phyloP scores from a whole-genome alignment of 1,140 invertebrate genomes.

The Drosophila sp. region DNA sequence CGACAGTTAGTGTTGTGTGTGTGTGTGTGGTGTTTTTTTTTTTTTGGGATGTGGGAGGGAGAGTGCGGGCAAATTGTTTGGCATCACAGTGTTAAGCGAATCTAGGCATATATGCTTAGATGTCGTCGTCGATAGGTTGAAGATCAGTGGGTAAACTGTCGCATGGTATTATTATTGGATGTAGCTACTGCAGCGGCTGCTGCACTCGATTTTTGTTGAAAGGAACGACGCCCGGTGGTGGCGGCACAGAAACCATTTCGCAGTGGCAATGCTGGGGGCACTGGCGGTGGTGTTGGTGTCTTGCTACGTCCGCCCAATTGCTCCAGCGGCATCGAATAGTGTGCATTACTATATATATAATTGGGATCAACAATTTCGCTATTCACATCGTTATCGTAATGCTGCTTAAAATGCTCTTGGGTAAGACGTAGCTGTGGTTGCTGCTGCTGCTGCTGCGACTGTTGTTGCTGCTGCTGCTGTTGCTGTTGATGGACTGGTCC shows the following conservation, averaged over 20 bases:
- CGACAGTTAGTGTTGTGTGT: not conserved
- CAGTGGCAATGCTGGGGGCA: slow-evolving; percentile 79
- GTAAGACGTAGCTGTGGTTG: slow-evolving; percentile 59
- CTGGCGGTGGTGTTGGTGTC: slow-evolving; percentile 76
- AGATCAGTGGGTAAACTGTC: slow-evolving; percentile 74
- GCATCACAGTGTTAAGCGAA: slow-evolving; percentile 65
- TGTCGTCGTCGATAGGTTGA: slow-evolving; percentile 70
- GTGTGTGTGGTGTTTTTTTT: not conserved
- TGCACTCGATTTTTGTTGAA: slow-evolving; percentile 59
- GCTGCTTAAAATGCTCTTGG: slow-evolving; percentile 74
- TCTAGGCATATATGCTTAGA: slow-evolving; percentile 73
- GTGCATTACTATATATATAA: slow-evolving; percentile 79
- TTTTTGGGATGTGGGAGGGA: not conserved
- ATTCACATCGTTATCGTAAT: slow-evolving; percentile 54
- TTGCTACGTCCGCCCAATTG: slow-evolving; percentile 61
- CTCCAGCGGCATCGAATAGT: slow-evolving; percentile 79
- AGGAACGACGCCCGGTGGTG: slow-evolving; percentile 72
- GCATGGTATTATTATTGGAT: slow-evolving; percentile 53
- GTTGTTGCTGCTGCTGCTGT: slow-evolving; percentile 57
- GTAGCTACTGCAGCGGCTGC: slow-evolving; percentile 27
- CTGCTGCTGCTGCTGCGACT: slow-evolving; percentile 51
- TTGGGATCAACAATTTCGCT: slow-evolving; percentile 73
- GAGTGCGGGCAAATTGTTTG: slow-evolving; percentile 37
- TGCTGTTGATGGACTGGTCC: slow-evolving; percentile 15
- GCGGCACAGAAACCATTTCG: slow-evolving; percentile 71